phyloP scores from a whole-genome alignment of 2,113 vertebrate species.

The Scortum barcoo region DNA sequence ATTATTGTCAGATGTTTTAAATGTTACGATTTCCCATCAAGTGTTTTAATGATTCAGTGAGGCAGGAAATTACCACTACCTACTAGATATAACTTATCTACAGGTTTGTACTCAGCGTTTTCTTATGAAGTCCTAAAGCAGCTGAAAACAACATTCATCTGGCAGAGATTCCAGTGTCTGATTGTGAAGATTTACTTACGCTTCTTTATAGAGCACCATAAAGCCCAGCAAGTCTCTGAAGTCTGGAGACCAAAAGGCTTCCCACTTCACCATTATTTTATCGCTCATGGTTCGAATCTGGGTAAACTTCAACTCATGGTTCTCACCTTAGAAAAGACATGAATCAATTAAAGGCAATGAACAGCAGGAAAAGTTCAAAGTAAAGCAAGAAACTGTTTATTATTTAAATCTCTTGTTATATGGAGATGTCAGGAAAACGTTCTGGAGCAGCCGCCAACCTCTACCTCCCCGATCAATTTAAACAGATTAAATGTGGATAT shows the following conservation, averaged over 20 bases:
- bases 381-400: background rate
- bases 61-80: background rate
- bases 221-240: conserved; percentile 97
- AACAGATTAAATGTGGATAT: conserved; percentile 3
- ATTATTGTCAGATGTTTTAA: background rate
- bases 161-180: conserved; percentile 1
- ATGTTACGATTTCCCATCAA: background rate
- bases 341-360: background rate
- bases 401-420: background rate
- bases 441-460: background rate
- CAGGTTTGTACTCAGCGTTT: background rate
- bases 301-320: conserved; percentile 90
- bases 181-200: conserved; percentile 85
- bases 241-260: conserved; percentile 94
- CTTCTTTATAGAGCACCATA: conserved; percentile 98
- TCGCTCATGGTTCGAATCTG: conserved; percentile 87
- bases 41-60: background rate
- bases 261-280: conserved; percentile 95
- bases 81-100: background rate
- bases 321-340: conserved; percentile 88
- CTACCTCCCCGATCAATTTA: background rate
- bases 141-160: conserved; percentile 28
- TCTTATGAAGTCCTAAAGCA: background rate
- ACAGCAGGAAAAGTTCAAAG: background rate
- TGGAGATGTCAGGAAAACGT: background rate